These are phyloP conservation scores for Micrasema longulum DNA, from an alignment of 1,140 invertebrate genomes.

Conservation along the genomic window DNA sequence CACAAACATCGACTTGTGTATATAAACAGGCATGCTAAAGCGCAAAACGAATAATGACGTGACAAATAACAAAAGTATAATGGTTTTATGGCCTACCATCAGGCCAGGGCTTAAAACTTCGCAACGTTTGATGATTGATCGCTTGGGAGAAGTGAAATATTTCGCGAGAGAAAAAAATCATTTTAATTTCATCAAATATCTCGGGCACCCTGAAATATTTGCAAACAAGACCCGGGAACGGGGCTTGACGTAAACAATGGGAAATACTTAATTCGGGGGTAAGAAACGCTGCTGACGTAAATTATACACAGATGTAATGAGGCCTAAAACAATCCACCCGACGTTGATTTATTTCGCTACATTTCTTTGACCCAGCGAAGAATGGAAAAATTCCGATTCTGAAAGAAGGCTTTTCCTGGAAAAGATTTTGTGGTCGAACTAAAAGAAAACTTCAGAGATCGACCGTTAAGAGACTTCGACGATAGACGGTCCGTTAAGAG, in stretches of 20 bases:
- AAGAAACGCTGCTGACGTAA: slow-evolving; percentile 1
- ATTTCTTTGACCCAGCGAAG: slow-evolving; percentile 7
- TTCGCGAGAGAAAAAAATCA: not conserved
- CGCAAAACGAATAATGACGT: not conserved
- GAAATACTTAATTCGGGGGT: slow-evolving; percentile 19
- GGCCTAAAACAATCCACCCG: slow-evolving; percentile 9
- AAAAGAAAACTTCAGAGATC: no score
- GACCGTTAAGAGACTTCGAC: no score
- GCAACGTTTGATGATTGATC: not conserved
- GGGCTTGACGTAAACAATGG: slow-evolving; percentile 10
- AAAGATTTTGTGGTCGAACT: no score
- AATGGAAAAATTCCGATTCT: not conserved
- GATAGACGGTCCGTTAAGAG: no score
- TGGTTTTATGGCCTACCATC: not conserved
- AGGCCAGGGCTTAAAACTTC: not conserved
- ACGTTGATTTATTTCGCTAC: slow-evolving; percentile 7
- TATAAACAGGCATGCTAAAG: not conserved
- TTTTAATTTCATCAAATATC: no score
- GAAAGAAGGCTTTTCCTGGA: no score
- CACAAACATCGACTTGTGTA: not conserved
- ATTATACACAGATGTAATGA: slow-evolving; percentile 20
- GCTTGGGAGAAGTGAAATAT: not conserved
- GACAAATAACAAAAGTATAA: slow-evolving; percentile 1
- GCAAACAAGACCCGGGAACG: not conserved
- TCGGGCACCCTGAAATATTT: not conserved